Evolutionary conservation across 2,888 invertebrate genomes (phyloP).

Genomic region (Tanytarsus gracilentus): DNA sequence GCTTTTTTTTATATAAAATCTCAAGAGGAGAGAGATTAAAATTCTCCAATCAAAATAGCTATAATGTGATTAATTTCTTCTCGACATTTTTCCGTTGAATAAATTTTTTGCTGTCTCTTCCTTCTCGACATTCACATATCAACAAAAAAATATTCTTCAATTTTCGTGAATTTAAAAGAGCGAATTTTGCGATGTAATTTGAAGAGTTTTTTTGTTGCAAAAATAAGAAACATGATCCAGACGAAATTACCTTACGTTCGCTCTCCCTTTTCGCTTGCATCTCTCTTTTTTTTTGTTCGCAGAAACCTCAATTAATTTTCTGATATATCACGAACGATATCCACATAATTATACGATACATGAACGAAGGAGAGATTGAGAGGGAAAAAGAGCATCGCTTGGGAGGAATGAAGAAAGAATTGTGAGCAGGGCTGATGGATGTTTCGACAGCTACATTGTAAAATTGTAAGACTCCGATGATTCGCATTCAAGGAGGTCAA

Average conservation of each 20-base stretch:
- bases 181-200: background rate
- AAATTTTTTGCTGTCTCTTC: no score
- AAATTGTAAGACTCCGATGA: background rate
- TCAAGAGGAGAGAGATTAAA: no score
- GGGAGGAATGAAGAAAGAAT: background rate
- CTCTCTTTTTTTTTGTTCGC: background rate
- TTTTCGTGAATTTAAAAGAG: background rate
- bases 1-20: no score
- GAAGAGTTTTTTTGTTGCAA: background rate
- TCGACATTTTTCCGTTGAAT: no score
- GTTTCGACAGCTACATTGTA: slow-evolving; percentile 7
- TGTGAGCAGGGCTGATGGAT: slow-evolving; percentile 13
- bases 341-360: slow-evolving; percentile 26
- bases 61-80: no score
- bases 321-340: slow-evolving; percentile 28
- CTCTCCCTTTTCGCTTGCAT: background rate
- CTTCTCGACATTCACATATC: no score
- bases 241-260: background rate
- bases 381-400: background rate
- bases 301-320: slow-evolving; percentile 25
- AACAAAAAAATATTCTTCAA: no score
- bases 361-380: slow-evolving; percentile 12
- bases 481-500: slow-evolving; percentile 16
- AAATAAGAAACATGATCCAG: background rate
- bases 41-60: no score